Conservation (phyloP, 2,888 invertebrate genomes). For the Endotricha flammealis region DNA sequence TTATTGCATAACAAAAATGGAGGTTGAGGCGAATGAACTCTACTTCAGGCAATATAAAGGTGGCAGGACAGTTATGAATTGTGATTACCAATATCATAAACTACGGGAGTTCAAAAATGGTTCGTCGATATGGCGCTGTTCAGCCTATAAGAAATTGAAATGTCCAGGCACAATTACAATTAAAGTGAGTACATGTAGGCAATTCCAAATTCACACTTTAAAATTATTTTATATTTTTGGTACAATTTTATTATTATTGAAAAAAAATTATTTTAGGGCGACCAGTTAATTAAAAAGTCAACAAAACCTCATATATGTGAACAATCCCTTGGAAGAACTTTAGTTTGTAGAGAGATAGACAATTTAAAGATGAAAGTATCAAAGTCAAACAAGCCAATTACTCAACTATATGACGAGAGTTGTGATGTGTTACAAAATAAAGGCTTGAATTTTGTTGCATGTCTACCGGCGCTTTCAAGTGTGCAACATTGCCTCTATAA, state of each 20-base stretch:
- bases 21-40: background rate
- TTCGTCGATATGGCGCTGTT: background rate
- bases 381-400: constrained; percentile 6
- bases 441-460: constrained; percentile 3
- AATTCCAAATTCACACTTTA: background rate
- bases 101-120: background rate
- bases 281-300: background rate
- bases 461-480: constrained; percentile 8
- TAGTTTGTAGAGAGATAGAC: constrained; percentile 6
- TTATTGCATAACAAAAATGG: constrained; percentile 2
- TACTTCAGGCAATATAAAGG: background rate
- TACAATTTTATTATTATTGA: background rate
- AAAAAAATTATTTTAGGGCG: background rate
- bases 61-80: background rate
- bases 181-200: too few species aligned
- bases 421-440: constrained; percentile 2
- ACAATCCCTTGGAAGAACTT: constrained; percentile 1
- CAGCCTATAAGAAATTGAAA: background rate
- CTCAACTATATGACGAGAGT: background rate
- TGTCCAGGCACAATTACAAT: background rate
- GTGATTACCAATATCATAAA: background rate
- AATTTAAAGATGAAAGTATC: constrained; percentile 5
- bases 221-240: background rate
- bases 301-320: background rate
- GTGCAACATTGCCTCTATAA: constrained; percentile 10